A percentile compares a stretch with the other conserved stretches of the same genome.
These are phyloP conservation scores for Andrena praecox DNA, from an alignment of 2,888 invertebrate species.

Conservation along the genomic window DNA sequence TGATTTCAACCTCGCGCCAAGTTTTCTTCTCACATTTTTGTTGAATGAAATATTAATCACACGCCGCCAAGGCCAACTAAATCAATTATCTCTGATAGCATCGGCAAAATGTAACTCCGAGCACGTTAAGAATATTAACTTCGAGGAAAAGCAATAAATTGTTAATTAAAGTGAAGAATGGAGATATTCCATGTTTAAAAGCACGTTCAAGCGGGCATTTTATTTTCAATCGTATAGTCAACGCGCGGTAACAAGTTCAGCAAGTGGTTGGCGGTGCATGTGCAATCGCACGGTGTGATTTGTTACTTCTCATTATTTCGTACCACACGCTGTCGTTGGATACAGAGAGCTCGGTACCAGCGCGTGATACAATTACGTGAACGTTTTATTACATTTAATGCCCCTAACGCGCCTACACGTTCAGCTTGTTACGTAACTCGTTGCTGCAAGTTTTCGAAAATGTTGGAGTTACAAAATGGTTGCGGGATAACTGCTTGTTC, in stretches of 20 bases:
- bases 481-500: not conserved
- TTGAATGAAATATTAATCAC: no score
- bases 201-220: not conserved
- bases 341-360: not conserved
- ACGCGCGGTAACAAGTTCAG: not conserved
- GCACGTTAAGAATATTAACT: not conserved
- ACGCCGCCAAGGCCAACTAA: no score
- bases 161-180: not conserved
- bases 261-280: not conserved
- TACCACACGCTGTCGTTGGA: not conserved
- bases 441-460: conserved; percentile 20
- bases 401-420: not conserved
- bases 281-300: conserved; percentile 12
- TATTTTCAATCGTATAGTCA: not conserved
- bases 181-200: not conserved
- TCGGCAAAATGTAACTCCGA: not conserved
- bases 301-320: conserved; percentile 28
- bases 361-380: conserved; percentile 12
- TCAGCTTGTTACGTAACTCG: conserved; percentile 22
- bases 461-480: not conserved
- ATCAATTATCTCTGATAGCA: no score
- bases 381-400: conserved; percentile 14
- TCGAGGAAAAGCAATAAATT: not conserved
- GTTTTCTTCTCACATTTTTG: no score
- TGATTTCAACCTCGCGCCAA: no score